These are phyloP conservation scores for Desmophyllum pertusum DNA, from an alignment of 92 coral and sea anemone genomes.

Conservation along the genomic window DNA sequence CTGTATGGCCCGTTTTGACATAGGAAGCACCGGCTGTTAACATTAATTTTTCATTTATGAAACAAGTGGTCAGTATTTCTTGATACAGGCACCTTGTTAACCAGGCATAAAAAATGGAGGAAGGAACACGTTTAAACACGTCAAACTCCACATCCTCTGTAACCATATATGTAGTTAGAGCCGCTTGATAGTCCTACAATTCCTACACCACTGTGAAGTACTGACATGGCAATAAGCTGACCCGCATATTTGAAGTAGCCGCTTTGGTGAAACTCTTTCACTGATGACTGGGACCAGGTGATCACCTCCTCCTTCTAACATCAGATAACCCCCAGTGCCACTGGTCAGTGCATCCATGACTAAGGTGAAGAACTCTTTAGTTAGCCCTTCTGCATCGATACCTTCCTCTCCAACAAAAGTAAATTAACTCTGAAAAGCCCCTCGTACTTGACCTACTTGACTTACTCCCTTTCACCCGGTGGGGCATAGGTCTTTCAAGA, in stretches of 20 bases:
- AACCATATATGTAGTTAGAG: slow-evolving; percentile 54
- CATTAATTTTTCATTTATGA: no score
- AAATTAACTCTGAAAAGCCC: no score
- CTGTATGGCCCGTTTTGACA: no score
- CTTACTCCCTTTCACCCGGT: no score
- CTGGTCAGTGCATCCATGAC: slow-evolving; percentile 62
- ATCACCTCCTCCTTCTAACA: slow-evolving; percentile 60
- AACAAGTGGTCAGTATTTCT: no score
- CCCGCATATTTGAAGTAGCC: slow-evolving; percentile 66
- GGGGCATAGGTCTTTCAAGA: no score
- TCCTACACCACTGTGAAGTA: slow-evolving; percentile 60
- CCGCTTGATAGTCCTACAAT: slow-evolving; percentile 59
- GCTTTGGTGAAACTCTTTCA: slow-evolving; percentile 68
- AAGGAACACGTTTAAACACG: no score
- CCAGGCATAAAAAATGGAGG: no score
- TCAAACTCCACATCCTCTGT: slow-evolving; percentile 60
- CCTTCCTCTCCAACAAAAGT: slow-evolving; percentile 69
- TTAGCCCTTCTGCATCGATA: slow-evolving; percentile 71
- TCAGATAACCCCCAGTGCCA: slow-evolving; percentile 58
- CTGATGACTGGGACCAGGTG: slow-evolving; percentile 64
- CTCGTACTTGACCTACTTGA: no score
- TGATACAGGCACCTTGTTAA: no score
- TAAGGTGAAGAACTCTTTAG: slow-evolving; percentile 68
- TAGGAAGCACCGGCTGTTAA: no score
- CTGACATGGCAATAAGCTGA: slow-evolving; percentile 68